These are phyloP conservation scores for Harpegnathos saltator DNA, from an alignment of 1,140 invertebrate genomes.

Conservation along the genomic window DNA sequence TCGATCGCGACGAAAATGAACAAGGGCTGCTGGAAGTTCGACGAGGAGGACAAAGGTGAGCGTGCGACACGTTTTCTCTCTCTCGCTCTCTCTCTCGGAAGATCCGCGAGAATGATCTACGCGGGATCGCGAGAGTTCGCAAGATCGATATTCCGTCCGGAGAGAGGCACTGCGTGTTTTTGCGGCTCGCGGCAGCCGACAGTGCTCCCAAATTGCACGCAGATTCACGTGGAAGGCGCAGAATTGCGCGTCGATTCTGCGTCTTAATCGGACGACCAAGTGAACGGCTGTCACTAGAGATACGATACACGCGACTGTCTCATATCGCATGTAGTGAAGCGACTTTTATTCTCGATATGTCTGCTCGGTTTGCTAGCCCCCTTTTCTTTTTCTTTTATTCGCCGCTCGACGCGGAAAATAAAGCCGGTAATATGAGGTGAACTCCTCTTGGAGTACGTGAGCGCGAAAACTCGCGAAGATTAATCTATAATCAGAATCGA, in stretches of 20 bases:
- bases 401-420: background rate
- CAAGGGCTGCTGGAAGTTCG: slow-evolving; percentile 87
- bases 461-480: background rate
- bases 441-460: background rate
- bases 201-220: too few relatives aligned
- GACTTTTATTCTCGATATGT: background rate
- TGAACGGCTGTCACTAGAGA: background rate
- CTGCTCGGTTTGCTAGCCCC: background rate
- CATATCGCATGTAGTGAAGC: background rate
- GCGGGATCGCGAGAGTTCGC: too few relatives aligned
- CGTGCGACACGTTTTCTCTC: background rate
- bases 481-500: slow-evolving; percentile 12
- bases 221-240: background rate
- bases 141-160: too few relatives aligned
- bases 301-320: background rate
- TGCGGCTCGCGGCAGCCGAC: too few relatives aligned
- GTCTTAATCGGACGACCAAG: too few relatives aligned
- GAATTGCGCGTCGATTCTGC: background rate
- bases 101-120: background rate
- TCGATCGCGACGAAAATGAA: slow-evolving; percentile 79
- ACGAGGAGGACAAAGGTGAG: slow-evolving; percentile 87
- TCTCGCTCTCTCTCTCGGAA: background rate
- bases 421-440: background rate
- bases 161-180: too few relatives aligned
- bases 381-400: background rate